phyloP scores from a whole-genome alignment of 2,888 invertebrate species.

The Meiosimyza platycephala region DNA sequence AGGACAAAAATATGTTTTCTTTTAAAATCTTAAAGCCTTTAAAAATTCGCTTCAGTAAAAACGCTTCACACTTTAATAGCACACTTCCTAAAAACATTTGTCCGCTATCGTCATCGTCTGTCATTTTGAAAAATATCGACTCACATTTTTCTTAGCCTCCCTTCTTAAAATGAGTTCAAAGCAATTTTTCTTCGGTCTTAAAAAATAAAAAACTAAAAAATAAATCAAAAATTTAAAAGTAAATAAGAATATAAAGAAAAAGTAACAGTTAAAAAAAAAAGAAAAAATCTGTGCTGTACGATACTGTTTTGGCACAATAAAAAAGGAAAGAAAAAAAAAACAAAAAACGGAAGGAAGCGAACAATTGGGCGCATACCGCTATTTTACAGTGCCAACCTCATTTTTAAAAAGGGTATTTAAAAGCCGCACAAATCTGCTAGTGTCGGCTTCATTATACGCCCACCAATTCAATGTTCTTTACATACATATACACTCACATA shows the following conservation, averaged over 20 bases:
- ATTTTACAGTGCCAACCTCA: not conserved
- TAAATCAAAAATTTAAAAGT: too few species aligned
- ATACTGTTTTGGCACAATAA: too few species aligned
- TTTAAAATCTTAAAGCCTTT: too few species aligned
- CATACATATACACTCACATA: slow-evolving; percentile 24
- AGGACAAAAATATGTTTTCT: too few species aligned
- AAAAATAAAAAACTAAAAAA: not conserved
- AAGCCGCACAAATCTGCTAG: slow-evolving; percentile 22
- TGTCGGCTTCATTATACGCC: slow-evolving; percentile 24
- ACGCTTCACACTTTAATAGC: not conserved
- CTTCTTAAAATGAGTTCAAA: slow-evolving; percentile 29
- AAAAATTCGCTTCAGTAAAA: too few species aligned
- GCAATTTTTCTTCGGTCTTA: slow-evolving; percentile 1
- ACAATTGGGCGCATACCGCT: slow-evolving; percentile 21
- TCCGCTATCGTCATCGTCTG: slow-evolving; percentile 15
- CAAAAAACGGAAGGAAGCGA: slow-evolving; percentile 21
- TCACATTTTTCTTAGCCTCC: slow-evolving; percentile 32
- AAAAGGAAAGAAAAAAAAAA: not conserved
- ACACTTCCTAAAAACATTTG: slow-evolving; percentile 23
- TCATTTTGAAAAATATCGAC: slow-evolving; percentile 25
- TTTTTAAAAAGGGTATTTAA: slow-evolving; percentile 26
- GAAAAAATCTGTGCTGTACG: too few species aligned
- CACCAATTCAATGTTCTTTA: slow-evolving; percentile 16
- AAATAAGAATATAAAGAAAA: too few species aligned
- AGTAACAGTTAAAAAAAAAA: too few species aligned